Base-by-base conservation (phyloP, 2,888 invertebrate species). In the Ryuthela nishihirai region DNA sequence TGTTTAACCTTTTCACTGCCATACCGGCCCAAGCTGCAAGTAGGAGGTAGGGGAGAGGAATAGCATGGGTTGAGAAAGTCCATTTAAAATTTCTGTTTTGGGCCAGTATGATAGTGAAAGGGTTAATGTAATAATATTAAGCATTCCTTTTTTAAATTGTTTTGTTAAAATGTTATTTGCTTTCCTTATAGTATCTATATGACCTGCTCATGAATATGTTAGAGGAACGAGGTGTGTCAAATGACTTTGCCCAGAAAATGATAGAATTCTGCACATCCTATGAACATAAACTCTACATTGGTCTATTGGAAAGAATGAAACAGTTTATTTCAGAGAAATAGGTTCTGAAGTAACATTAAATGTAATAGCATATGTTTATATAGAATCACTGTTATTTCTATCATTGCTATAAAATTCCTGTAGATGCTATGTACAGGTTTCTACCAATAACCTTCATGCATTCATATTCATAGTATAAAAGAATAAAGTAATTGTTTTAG, bases 211-310 rank as follows among this genome's bases (percentile, higher is more conserved):
- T 98, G 85, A 94, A 95, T 72, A 81, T 93, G 67, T 79, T 99
- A 54, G 97, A 97, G 75, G 98, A 98, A 73, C 90, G 98, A 69
- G 98, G 98, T 29, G 79, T 99, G 61, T 86, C 87, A 71, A 92
- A 92, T 70, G 89, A 92, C 64, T 97, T 99, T 76, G 88, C 85
- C 1, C 87, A 89, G 69, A 88, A 93, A 72, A 72, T 99, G 18
- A 83, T 89, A 0, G 85, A 88, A 62, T 84, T 90, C 73, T 88
- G 90, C 72, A 97, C 98, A 3, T 82, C 83, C 1, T 94, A 94
- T 72, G 98, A 99, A 75, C 97, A 98, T 74, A 79, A 84, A 2
- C 84, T 88, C 2, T 99, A 98, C 75, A 87, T 99, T 72, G 83
- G 83, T 54, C 80, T 99, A 25, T 78, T 99, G 47, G 88, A 93